Evolutionary conservation across 2,113 vertebrate genomes (phyloP), one percentile per base, ranked within the genome.

Genomic region (Phrynocephalus versicolor): DNA sequence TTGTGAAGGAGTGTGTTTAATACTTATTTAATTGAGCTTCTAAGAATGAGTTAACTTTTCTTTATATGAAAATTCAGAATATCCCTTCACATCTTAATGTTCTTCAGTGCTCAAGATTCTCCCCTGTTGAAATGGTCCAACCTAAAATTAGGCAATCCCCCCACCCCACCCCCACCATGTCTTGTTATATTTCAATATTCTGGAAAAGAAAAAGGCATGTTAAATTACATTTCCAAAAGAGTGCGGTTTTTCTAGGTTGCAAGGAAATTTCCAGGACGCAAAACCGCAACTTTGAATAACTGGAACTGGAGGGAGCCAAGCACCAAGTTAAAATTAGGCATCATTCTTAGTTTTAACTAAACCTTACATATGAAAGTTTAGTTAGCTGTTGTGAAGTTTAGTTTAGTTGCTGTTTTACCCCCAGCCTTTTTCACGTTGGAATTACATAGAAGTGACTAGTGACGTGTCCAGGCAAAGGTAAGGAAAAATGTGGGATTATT

Each of bases 401-500:
- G 41, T 30, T 60, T 37, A 37, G 37, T 23, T 3, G 81, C 65
- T 41, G 30, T 65, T 77, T 51, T 81, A 16, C 15, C 27, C 19
- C 87, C 83, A 16, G 18, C 18, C 19, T 33, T 45, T 60, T 79
- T 74, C 58, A 10, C 45, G 39, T 15, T 79, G 57, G 76, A 41
- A 79, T 78, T 55, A 67, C 55, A 89, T 30, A 72, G 6, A 35
- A 75, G 27, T 62, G 45, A 33, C 65, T 33, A 75, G 27, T 62
- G 45, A 33, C 65, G 79, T 81, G 69, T 67, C 73, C 27, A 64
- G 76, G 82, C 76, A 85, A 51, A 27, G 37, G 76, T 3, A 85
- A 23, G 51, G 60, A 90, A 83, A n/a, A 37, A 67, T 85, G 79
- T 57, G 39, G 85, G 72, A 82, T n/a, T n/a, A n/a, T n/a, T n/a